Evolutionary conservation across 2,113 vertebrate species (phyloP).

Genomic region (Tricholaema leucomelas): DNA sequence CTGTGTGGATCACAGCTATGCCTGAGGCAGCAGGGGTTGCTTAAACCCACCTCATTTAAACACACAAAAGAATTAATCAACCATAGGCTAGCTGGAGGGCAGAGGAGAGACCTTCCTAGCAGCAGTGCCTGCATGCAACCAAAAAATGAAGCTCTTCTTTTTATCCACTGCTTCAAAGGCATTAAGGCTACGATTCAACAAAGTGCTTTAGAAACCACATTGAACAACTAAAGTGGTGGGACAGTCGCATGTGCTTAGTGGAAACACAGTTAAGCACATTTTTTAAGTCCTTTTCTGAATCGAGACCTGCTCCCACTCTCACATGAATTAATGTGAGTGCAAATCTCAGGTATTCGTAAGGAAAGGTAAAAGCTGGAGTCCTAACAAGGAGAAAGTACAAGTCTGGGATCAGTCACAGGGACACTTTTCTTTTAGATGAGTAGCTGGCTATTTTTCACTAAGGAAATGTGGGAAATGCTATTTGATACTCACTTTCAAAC

Average conservation of each 20-base stretch:
- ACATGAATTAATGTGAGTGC: background rate
- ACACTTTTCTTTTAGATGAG: background rate
- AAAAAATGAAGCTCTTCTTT: background rate
- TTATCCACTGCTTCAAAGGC: background rate
- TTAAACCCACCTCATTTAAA: conserved; percentile 34
- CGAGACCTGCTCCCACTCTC: background rate
- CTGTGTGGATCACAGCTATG: background rate
- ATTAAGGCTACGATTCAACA: background rate
- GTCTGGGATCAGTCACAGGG: conserved; percentile 49
- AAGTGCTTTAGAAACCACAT: background rate
- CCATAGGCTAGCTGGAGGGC: background rate
- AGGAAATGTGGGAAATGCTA: conserved; percentile 15
- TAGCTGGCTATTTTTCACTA: conserved; percentile 34
- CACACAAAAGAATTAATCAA: background rate
- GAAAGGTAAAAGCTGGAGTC: background rate
- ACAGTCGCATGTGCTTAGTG: rapidly evolving
- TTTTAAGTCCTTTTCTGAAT: background rate
- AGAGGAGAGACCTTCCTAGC: background rate
- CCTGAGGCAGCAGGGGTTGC: background rate
- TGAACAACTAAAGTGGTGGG: background rate
- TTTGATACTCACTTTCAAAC: conserved; percentile 52
- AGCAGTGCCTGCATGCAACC: background rate
- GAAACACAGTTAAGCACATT: background rate
- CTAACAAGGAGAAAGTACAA: background rate
- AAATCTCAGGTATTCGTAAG: background rate